phyloP scores from a whole-genome alignment of 2,113 vertebrate genomes.

The Abramis brama region DNA sequence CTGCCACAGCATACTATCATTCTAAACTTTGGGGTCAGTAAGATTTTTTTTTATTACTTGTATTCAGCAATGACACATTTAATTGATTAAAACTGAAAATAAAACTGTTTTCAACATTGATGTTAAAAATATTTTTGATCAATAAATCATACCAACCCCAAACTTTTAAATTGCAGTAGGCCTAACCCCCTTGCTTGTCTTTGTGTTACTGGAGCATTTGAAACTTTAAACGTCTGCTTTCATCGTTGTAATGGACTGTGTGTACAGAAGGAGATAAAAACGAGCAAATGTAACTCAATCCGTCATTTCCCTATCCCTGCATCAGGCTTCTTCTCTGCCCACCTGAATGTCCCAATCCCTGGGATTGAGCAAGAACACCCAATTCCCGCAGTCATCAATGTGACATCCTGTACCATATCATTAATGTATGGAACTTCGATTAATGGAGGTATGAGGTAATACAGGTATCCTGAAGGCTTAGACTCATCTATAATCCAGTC shows the following conservation, averaged over 20 bases:
- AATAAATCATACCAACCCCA: no score
- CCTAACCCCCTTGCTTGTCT: no score
- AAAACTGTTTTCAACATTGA: no score
- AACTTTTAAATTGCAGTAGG: no score
- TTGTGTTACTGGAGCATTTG: background rate
- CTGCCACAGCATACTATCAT: no score
- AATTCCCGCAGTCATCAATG: conserved; percentile 32
- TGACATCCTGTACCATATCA: conserved; percentile 44
- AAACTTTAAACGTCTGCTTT: background rate
- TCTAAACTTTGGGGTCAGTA: no score
- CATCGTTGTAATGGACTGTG: background rate
- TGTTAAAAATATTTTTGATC: no score
- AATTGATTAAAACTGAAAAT: no score
- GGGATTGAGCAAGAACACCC: background rate
- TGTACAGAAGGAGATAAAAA: background rate
- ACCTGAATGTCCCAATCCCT: background rate
- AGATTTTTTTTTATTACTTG: no score
- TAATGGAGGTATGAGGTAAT: conserved; percentile 32
- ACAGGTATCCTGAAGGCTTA: conserved; percentile 42
- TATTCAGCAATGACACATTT: no score
- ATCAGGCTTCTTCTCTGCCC: background rate
- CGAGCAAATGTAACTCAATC: background rate
- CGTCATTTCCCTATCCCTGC: background rate
- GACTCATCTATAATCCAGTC: conserved; percentile 57
- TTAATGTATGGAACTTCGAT: conserved; percentile 58